Conservation (phyloP, 2,797 vertebrate species). For the Rhynchonycteris naso region DNA sequence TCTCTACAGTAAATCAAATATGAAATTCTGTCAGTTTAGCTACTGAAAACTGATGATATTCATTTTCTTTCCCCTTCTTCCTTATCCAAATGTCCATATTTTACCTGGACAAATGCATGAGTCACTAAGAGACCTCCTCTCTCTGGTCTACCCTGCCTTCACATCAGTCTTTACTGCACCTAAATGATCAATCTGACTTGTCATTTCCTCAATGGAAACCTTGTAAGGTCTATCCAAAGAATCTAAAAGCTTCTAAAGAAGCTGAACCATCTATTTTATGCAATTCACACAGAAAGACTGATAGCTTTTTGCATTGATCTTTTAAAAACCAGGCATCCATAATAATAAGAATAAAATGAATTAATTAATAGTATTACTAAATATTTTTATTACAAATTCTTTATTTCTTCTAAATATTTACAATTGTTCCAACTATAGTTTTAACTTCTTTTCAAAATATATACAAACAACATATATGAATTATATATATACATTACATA, state of each 20-base stretch:
- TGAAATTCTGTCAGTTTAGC: not conserved
- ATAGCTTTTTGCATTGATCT: not conserved
- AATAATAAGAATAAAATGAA: conserved; percentile 4
- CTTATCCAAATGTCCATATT: not conserved
- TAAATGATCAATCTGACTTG: not conserved
- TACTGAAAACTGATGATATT: not conserved
- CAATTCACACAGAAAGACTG: not conserved
- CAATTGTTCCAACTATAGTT: not conserved
- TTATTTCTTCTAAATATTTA: conserved; percentile 48
- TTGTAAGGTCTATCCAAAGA: not conserved
- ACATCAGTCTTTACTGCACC: not conserved
- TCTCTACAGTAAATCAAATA: not conserved
- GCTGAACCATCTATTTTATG: not conserved
- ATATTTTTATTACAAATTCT: conserved; percentile 46
- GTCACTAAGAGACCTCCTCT: not conserved
- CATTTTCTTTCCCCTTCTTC: not conserved
- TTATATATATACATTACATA: not conserved
- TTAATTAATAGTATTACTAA: not conserved
- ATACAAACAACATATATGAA: not conserved
- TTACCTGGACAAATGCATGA: not conserved
- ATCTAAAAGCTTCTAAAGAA: not conserved
- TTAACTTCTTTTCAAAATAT: conserved; percentile 34
- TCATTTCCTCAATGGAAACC: not conserved
- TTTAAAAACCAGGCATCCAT: conserved; percentile 14
- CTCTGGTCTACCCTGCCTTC: not conserved